Evolutionary conservation across 2,888 invertebrate species (phyloP), one percentile per base, ranked within the genome.

Genomic region (Oscheius sp.): DNA sequence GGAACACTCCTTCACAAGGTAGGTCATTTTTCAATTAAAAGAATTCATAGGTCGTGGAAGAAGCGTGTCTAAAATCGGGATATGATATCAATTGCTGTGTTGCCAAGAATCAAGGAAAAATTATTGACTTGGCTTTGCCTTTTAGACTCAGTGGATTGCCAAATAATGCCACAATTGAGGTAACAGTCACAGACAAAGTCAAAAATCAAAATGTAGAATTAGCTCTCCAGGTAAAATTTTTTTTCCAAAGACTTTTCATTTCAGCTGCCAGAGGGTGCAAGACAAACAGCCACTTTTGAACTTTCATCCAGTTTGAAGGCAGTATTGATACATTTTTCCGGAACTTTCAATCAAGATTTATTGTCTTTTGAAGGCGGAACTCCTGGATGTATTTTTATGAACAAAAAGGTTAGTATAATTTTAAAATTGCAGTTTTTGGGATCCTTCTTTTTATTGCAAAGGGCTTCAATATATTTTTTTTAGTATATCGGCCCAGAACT

Each of bases 101-200:
- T 84, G 88, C 95, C 10, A 92, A 69, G 42, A 75, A 73, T 12
- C 93, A 94, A 87, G 92, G 92, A 82, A 91, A 91, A 86, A 88
- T 91, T 29, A 86, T 94, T 29, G 94, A 95, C 87, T 89, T 92
- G 52, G 91, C 92, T 48, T 90, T 91, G 46, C 92, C 92, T 64
- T 90, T 95, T 68, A 91, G 94, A 27, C 94, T 93, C 88, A 91
- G 93, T 65, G 93, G 93, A 34, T 89, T 96, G 67, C 92, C 95
- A 2, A 96, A 95, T 87, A 95, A 94, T 89, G 95, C 94, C 46
- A 91, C 91, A 65, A 88, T 96, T 57, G 95, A 96, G 89, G 90
- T 96, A 90, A 90, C 91, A 39, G 90, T 91, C 33, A 68, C 68
- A 27, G 52, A 34, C 12, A 34, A 42, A 2, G 20, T 65, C 6